Percentiles rank a stretch among this genome's conserved stretches.
Evolutionary conservation across 2,113 vertebrate species (phyloP).

Genomic region (Stigmatopora nigra): DNA sequence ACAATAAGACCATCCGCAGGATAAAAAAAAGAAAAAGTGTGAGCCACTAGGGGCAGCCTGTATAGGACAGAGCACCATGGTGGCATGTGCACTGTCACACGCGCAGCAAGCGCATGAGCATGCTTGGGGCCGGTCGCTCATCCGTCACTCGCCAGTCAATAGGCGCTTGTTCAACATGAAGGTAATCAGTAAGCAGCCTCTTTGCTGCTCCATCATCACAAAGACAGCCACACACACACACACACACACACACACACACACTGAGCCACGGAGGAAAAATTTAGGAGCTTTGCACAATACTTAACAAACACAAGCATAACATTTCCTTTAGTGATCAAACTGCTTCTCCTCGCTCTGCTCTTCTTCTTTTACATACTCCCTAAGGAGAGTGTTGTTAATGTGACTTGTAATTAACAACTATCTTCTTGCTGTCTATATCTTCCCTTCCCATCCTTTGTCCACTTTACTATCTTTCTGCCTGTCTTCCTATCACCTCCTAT

Average conservation of each 20-base stretch:
- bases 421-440: constrained; percentile 76
- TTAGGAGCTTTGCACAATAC: background rate
- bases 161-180: constrained; percentile 93
- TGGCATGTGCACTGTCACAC: constrained; percentile 13
- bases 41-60: constrained; percentile 6
- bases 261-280: constrained; percentile 50
- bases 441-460: constrained; percentile 61
- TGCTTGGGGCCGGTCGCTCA: constrained; percentile 59
- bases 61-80: constrained; percentile 1
- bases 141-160: constrained; percentile 89
- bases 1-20: background rate
- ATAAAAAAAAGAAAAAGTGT: constrained; percentile 2
- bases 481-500: constrained; percentile 58
- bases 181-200: constrained; percentile 84
- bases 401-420: constrained; percentile 89
- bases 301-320: constrained; percentile 1
- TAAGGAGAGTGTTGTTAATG: constrained; percentile 80
- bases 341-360: constrained; percentile 1
- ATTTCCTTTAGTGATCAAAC: constrained; percentile 9
- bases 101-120: constrained; percentile 26
- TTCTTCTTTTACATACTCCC: constrained; percentile 43
- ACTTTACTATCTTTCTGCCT: constrained; percentile 76
- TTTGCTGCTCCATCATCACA: constrained; percentile 81
- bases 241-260: constrained; percentile 64
- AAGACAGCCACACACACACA: constrained; percentile 63